Evolutionary conservation across 2,113 vertebrate genomes (phyloP).

Genomic region (Hoplias malabaricus): DNA sequence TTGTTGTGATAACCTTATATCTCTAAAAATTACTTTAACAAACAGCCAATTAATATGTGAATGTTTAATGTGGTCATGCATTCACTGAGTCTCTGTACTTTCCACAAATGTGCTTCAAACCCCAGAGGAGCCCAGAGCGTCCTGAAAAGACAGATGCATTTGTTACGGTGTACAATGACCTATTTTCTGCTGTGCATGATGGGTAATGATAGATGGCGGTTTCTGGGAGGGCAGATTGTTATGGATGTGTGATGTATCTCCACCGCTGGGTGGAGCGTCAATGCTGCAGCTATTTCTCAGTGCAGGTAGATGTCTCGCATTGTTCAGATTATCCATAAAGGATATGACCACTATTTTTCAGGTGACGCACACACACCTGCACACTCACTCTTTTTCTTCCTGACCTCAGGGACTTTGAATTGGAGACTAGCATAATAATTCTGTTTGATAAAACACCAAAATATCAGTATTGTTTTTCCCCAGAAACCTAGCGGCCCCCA

Average conservation of each 20-base stretch:
- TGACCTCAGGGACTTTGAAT: conserved; percentile 10
- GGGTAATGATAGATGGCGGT: conserved; percentile 11
- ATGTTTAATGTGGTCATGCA: not conserved
- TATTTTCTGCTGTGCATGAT: not conserved
- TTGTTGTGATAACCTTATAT: too few relatives aligned
- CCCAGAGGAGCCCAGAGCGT: not conserved
- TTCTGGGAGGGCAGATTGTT: not conserved
- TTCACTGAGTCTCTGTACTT: not conserved
- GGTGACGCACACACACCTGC: not conserved
- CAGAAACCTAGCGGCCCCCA: not conserved
- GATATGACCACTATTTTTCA: not conserved
- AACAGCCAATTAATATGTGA: too few relatives aligned
- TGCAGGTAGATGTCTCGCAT: conserved; percentile 10
- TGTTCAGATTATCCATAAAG: conserved; percentile 17
- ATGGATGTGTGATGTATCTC: not conserved
- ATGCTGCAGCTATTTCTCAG: not conserved
- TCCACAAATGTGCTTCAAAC: not conserved
- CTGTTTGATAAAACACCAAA: conserved; percentile 16
- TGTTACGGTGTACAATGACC: not conserved
- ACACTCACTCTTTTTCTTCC: not conserved
- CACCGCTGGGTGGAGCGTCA: not conserved
- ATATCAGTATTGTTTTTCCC: conserved; percentile 16
- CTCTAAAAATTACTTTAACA: too few relatives aligned
- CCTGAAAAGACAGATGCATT: not conserved
- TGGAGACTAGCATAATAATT: not conserved